Conservation (phyloP, 2,113 vertebrate species). For the Setophaga petechia region DNA sequence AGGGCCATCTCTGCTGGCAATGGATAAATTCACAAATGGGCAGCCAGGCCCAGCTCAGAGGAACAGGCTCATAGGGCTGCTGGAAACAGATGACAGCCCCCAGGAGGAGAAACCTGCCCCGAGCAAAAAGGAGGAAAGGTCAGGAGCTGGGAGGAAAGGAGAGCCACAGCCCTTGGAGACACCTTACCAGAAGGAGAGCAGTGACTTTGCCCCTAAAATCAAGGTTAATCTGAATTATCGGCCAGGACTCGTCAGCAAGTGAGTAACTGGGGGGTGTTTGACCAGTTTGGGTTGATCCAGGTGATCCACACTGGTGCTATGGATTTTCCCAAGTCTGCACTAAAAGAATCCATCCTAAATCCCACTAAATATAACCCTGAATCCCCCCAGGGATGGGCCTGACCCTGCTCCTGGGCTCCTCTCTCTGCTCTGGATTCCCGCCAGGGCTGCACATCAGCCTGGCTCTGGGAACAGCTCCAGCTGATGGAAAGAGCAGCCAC, state of each 20-base stretch:
- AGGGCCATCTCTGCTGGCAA: not conserved
- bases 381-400: not conserved
- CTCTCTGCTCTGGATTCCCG: not conserved
- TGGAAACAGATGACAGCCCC: conserved; percentile 64
- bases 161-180: conserved; percentile 69
- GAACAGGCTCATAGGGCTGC: conserved; percentile 38
- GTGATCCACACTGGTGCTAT: not conserved
- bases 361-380: not conserved
- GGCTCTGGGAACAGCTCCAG: conserved; percentile 44
- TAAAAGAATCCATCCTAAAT: not conserved
- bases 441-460: conserved; percentile 44
- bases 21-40: conserved; percentile 49
- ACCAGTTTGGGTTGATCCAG: not conserved
- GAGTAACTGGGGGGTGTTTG: not conserved
- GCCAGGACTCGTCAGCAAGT: conserved; percentile 43
- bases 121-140: not conserved
- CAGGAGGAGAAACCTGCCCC: not conserved
- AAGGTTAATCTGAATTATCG: conserved; percentile 68
- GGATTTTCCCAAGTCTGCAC: not conserved
- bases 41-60: conserved; percentile 33
- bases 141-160: not conserved
- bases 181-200: conserved; percentile 64
- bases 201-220: conserved; percentile 58
- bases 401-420: conserved; percentile 1
- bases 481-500: conserved; percentile 49